Base-by-base conservation (phyloP, 2,888 invertebrate species). In the Netelia virgata region DNA sequence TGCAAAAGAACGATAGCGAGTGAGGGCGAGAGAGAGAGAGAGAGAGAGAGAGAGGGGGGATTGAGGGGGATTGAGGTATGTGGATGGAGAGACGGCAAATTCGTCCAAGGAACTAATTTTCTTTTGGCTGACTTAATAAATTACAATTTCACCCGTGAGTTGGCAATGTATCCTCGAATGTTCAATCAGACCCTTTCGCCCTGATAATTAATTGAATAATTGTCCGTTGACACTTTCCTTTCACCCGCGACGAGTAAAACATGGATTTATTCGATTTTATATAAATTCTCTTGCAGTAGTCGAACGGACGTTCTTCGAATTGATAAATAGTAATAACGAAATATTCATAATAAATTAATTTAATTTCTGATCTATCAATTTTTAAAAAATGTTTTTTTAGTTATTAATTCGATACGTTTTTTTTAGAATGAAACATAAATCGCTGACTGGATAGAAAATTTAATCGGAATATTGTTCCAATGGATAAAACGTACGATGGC, bases 121-220 rank as follows among this genome's bases (percentile, higher is more conserved):
- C 68, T 18, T 80, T 80, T 55, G 80, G 20, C 66, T 69, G 76
- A 73, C 72, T 73, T 73, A 66, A 80, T 80, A 68, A 80, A 84
- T 80, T 73, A 66, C 66, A 61, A 20, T 66, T 66, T 75, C 59
- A 59, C 57, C 55, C 57, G 14, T 9, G 41, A 69, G 59, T 50
- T 50, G 18, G 57, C 28, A 53, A n/a, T 47, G 36, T 20, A 43
- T 55, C 53, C 36, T 63, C 69, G 47, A 73, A 66, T 8, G 57
- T 73, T 43, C 53, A 75, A 74, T 75, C 43, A 18, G 14, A 55
- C 36, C 16, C 41, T 43, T 6, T 20, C n/a, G 41, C 57, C 3
- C 18, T 55, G 55, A 63, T 57, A 75, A 81, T 75, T 69, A 69
- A 81, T 81, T 70, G 66, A 73, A 28, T 80, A 68, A 57, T 57